Base-by-base conservation (phyloP, 2,888 invertebrate species). In the Phengaris arion region DNA sequence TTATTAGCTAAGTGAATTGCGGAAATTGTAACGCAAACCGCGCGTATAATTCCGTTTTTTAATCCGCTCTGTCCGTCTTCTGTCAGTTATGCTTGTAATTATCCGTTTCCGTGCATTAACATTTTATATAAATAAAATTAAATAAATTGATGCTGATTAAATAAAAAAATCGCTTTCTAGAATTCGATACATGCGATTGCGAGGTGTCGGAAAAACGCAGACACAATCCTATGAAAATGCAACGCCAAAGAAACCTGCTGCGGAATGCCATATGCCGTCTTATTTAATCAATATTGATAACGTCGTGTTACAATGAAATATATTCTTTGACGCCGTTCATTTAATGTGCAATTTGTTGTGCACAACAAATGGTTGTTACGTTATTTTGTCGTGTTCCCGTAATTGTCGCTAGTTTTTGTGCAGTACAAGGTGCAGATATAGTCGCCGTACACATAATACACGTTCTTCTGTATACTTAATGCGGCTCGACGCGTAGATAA, bases 191-290 rank as follows among this genome's bases (percentile, higher is more conserved):
- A 91, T 90, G 91, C 91, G 87, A 88, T 91, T 90, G 91, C 89
- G 87, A 92, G 93, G 93, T 93, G 93, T 91, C 84, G 91, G 93
- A 93, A 93, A 93, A 93, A 93, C 91, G 87, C 85, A 85, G 84
- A 86, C 89, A 86, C 89, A 85, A 91, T 92, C 90, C 93, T 87
- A 92, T 93, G 92, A 92, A 93, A 93, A 93, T 93, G 89, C 88
- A 92, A 87, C 82, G 84, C 81, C 79, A 82, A 90, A 93, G 92
- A 93, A 92, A 92, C 93, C 88, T 83, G 90, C 86, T 82, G 79
- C 79, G 89, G 91, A 91, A 92, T 92, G 88, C 89, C 86, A 87
- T 87, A 88, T 86, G 87, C 85, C 83, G 86, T 86, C 85, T 85
- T 84, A 85, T 84, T 75, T 70, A 87, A 86, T 86, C 86, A 85